Base-by-base conservation (phyloP, 2,888 invertebrate species). In the Xestia xanthographa region DNA sequence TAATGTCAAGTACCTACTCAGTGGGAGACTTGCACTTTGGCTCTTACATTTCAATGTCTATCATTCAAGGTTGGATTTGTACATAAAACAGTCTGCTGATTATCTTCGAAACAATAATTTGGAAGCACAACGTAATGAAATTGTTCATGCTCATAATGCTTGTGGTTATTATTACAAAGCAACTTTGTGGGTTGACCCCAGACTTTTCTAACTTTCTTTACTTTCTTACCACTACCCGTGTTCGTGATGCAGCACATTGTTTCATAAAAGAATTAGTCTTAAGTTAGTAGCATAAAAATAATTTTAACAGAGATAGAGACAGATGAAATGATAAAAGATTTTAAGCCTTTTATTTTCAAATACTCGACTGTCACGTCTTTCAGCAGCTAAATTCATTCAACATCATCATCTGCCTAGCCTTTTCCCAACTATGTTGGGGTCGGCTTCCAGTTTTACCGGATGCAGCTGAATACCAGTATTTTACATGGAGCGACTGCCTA, bases 171-270 rank as follows among this genome's bases (percentile, higher is more conserved):
- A 85, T 79, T 86, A 83, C 86, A 83, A 82, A 82, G 86, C 79
- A 87, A 80, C 82, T 77, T 77, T 80, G 83, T 58, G 80, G 85
- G 84, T 85, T 88, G 86, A 90, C 88, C 85, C 74, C 79, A 80
- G 76, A 76, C 66, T 85, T 90, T 88, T 85, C 88, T 82, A 90
- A 90, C 91, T 90, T 90, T 90, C 90, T 84, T 89, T 81, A 83
- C 90, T 88, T 89, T 88, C 88, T 84, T 87, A 77, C 66, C 74
- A 82, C 78, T 75, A 75, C 73, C 26, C 60, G 70, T 75, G 74
- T 74, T 75, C 79, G 68, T 84, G 78, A 83, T 83, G 75, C 75
- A 79, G 79, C 82, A 87, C 78, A 84, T 84, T 81, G 82, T 81
- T 78, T 60, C 69, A 77, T 77, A 78, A 82, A 84, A 80, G 29